Evolutionary conservation across 2,888 invertebrate species (phyloP), one percentile per base, ranked within the genome.

Genomic region (Rhingia rostrata): DNA sequence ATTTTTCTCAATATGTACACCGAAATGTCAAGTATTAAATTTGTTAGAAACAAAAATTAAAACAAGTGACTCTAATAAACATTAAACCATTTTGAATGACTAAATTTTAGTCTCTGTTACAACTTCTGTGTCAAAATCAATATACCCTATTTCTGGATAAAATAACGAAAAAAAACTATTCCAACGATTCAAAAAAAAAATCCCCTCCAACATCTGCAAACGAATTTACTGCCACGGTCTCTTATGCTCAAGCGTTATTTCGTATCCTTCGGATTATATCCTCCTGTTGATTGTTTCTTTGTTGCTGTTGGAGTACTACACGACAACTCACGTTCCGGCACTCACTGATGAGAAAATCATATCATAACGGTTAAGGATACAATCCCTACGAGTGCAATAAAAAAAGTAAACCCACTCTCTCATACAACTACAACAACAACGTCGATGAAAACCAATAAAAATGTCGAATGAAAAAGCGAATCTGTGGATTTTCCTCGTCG

Each of bases 261-360:
- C 66, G 66, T 80, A 84, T 84, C 80, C 84, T 80, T 80, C 47
- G 80, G 84, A 80, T 84, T 84, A 80, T 79, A 84, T 80, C 80
- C 80, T 84, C 84, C 84, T 84, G 84, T 84, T 84, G 84, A 84
- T 80, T 84, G 79, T 80, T 84, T 84, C 84, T 84, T 84, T 84
- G 84, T 80, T 84, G 74, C 84, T 70, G 70, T 66, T 49, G 39
- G 69, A 80, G 74, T 84, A 74, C 80, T 75, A 80, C 84, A 84
- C 66, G 61, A 80, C 47, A 69, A 80, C 84, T 80, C 84, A 84
- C 84, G 84, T 84, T 80, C 84, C 74, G 70, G 74, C 84, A 84
- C 70, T 84, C 64, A 70, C 69, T 80, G 80, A 84, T 80, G 84
- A 84, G 80, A 64, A 84, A 80, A 84, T 84, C 84, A 84, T 84